phyloP scores from a whole-genome alignment of 2,113 vertebrate species.

The Rhagologus leucostigma region DNA sequence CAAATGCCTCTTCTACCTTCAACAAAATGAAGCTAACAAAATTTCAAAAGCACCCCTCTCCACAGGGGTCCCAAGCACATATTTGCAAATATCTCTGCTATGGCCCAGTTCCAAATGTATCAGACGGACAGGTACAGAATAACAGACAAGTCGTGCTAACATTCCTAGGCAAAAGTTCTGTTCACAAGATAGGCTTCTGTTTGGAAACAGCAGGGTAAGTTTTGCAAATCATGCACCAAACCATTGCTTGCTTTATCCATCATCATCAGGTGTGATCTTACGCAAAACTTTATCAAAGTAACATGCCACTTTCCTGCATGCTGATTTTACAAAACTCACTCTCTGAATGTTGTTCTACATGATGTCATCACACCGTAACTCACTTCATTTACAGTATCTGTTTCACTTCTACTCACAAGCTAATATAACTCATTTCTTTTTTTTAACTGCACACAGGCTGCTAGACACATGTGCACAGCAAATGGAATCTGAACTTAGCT shows the following conservation, averaged over 20 bases:
- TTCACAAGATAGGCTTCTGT: background rate
- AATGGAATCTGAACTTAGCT: slow-evolving; percentile 89
- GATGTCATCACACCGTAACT: slow-evolving; percentile 71
- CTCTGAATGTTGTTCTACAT: slow-evolving; percentile 68
- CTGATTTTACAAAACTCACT: slow-evolving; percentile 56
- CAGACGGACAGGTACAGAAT: background rate
- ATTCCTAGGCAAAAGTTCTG: background rate
- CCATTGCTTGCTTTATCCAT: background rate
- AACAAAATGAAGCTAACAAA: background rate
- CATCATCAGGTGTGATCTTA: background rate
- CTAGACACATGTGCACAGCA: slow-evolving; percentile 81
- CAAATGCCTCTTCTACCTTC: background rate
- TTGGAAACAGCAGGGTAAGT: background rate
- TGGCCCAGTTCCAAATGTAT: background rate
- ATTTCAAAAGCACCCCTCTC: background rate
- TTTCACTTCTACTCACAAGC: slow-evolving; percentile 78
- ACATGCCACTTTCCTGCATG: slow-evolving; percentile 28
- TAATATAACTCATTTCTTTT: slow-evolving; percentile 70
- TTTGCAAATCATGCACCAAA: background rate
- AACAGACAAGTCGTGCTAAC: background rate
- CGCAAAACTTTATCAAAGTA: slow-evolving; percentile 39
- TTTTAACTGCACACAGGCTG: slow-evolving; percentile 74
- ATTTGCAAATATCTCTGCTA: background rate
- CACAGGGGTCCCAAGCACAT: background rate
- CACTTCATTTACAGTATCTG: slow-evolving; percentile 78